Percentiles rank a stretch among this genome's conserved stretches.
Evolutionary conservation across 2,113 vertebrate species (phyloP).

Genomic region (Cottus gobio): DNA sequence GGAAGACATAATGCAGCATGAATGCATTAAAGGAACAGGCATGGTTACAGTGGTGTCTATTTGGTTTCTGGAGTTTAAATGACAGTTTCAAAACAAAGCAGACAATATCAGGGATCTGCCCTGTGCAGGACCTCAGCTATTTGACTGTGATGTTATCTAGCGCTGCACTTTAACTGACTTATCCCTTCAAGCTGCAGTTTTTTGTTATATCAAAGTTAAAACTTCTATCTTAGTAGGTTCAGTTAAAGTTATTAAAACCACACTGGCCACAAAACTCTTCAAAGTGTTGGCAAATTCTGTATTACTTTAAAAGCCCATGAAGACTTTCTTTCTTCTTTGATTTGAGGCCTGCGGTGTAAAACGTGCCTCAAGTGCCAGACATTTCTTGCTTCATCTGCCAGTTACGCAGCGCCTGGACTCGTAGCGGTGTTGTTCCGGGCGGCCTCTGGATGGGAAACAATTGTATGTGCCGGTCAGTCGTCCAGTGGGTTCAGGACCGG

Average conservation of each 20-base stretch:
- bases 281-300: neutral
- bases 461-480: neutral
- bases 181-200: neutral
- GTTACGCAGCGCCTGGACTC: neutral
- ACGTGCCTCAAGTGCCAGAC: neutral
- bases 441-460: neutral
- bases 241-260: constrained; percentile 18
- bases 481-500: neutral
- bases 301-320: constrained; percentile 16
- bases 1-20: constrained; percentile 12
- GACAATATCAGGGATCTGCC: neutral
- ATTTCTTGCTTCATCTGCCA: neutral
- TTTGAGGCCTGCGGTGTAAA: neutral
- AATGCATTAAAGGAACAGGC: neutral
- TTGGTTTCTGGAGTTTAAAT: neutral
- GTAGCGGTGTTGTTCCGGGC: neutral
- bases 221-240: neutral
- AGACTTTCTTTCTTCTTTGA: constrained; percentile 1
- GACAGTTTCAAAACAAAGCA: constrained; percentile 13
- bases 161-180: neutral
- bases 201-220: constrained; percentile 16
- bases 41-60: neutral
- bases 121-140: constrained; percentile 4
- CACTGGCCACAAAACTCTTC: neutral
- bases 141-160: constrained; percentile 26